Evolutionary conservation across 2,113 vertebrate species (phyloP).

Genomic region (Paralichthys olivaceus): DNA sequence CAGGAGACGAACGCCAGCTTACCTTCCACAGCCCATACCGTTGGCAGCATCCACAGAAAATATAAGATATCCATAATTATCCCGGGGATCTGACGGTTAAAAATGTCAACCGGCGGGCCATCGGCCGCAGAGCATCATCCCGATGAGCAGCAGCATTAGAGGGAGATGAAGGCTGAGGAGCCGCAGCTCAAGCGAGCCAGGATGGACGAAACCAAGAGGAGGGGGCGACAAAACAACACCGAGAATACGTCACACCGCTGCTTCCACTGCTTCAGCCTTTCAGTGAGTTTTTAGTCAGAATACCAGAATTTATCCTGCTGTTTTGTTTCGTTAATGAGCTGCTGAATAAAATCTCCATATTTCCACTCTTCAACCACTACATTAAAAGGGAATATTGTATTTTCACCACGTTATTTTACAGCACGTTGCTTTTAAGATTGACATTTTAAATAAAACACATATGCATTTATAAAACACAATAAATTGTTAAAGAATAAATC

Average conservation of each 20-base stretch:
- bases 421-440: too few relatives aligned
- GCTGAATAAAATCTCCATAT: too few relatives aligned
- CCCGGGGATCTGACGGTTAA: conserved; percentile 46
- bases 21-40: conserved; percentile 81
- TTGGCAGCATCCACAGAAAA: conserved; percentile 76
- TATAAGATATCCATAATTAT: conserved; percentile 73
- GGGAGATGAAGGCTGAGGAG: conserved; percentile 48
- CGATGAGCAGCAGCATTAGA: neutral
- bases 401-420: too few relatives aligned
- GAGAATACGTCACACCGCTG: neutral
- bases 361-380: too few relatives aligned
- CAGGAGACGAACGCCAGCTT: conserved; percentile 41
- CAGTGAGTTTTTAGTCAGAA: neutral
- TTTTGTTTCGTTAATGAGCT: too few relatives aligned
- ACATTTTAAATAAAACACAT: too few relatives aligned
- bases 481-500: too few relatives aligned
- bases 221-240: neutral
- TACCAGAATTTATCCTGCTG: too few relatives aligned
- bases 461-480: too few relatives aligned
- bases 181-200: conserved; percentile 35
- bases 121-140: neutral
- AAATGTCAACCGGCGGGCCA: conserved; percentile 68
- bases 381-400: too few relatives aligned
- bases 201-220: conserved; percentile 74
- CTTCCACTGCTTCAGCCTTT: neutral